Percentiles rank a stretch among this genome's conserved stretches.
Evolutionary conservation across 1,140 invertebrate genomes (phyloP).

Genomic region (Limonius californicus): DNA sequence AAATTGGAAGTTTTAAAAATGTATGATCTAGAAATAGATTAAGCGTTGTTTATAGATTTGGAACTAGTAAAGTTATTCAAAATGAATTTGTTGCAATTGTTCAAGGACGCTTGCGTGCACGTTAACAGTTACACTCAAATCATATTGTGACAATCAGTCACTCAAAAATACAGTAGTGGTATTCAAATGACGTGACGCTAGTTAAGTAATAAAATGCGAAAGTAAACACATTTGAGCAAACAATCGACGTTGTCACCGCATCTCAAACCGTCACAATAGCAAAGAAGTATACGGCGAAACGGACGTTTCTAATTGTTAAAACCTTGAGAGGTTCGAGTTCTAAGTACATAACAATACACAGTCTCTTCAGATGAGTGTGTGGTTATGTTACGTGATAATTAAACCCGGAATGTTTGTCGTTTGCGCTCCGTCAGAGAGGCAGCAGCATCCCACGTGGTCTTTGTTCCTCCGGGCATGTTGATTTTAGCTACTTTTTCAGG

Average conservation of each 20-base stretch:
- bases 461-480: not conserved
- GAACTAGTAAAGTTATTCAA: too few relatives aligned
- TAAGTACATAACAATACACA: constrained; percentile 13
- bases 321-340: constrained; percentile 12
- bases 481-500: constrained; percentile 12
- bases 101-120: too few relatives aligned
- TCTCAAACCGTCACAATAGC: constrained; percentile 1
- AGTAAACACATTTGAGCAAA: constrained; percentile 7
- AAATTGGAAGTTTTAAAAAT: too few relatives aligned
- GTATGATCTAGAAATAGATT: too few relatives aligned
- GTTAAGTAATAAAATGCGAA: constrained; percentile 11
- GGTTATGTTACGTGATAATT: constrained; percentile 15
- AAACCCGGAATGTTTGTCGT: constrained; percentile 9
- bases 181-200: constrained; percentile 5
- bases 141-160: too few relatives aligned
- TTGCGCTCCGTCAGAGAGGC: not conserved
- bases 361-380: constrained; percentile 8
- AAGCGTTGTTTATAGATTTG: too few relatives aligned
- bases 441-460: not conserved
- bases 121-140: too few relatives aligned
- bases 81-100: too few relatives aligned
- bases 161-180: constrained; percentile 14
- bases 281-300: not conserved
- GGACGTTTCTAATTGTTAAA: constrained; percentile 12
- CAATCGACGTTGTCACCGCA: constrained; percentile 5